Base-by-base conservation (phyloP, 2,888 invertebrate genomes). In the Argynnis bischoffii region DNA sequence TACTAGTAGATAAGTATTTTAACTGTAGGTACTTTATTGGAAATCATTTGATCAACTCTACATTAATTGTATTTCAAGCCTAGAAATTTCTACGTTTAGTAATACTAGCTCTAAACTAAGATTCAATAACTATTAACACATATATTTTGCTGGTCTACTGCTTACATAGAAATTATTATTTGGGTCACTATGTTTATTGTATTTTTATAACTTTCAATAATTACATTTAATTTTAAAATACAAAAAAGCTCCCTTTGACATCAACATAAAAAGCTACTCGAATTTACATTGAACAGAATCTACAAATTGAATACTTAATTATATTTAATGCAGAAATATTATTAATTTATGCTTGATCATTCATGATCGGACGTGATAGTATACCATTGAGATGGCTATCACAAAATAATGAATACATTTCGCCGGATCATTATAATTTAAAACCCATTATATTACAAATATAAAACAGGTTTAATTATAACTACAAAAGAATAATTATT, bases 281-380 rank as follows among this genome's bases (percentile, higher is more conserved):
- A 50, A 50, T 61, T 53, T 50, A 61, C 61, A 61, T 61, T 61
- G 35, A 61, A 61, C 51, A 65, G 65, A 65, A 53, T 51, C 46
- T 53, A 50, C 57, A 65, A 65, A 59, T 65, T 54, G 57, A 59
- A 59, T 31, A 53, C 47, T 53, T 65, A 57, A 65, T 65, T 21
- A 31, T n/a, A 47, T 56, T 41, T 51, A 41, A 51, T 15, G 26
- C 48, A n/a, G 26, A 35, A 18, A 54, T 64, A 55, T 48, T 55
- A 26, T 54, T 63, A 63, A 56, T 41, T 59, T 48, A 59, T 48
- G 59, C 48, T 59, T 59, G 26, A 48, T 59, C 31, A 48, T 59
- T 48, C 16, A 5, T 26, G n/a, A 26, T 5, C 59, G 48, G 26
- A 26, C 59, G 48, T 31, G 59, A 48, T 26, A 48, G 59, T 26